These are phyloP conservation scores for Campoplex capitator DNA, from an alignment of 2,888 invertebrate species.

Conservation along the genomic window DNA sequence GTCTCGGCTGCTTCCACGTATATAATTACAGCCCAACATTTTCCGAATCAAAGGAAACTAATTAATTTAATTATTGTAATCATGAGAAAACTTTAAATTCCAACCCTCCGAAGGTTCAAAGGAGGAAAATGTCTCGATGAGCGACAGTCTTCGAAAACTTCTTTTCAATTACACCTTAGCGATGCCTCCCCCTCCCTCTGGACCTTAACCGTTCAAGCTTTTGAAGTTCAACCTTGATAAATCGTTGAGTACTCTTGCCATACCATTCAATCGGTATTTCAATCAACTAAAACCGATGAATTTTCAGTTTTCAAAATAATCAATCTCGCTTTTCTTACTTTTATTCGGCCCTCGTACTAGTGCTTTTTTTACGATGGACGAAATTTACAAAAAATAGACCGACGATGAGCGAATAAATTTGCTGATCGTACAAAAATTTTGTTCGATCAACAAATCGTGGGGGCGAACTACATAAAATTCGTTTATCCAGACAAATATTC, in stretches of 20 bases:
- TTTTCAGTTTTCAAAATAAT: no score
- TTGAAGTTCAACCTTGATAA: not conserved
- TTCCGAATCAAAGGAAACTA: conserved; percentile 20
- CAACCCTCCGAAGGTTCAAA: conserved; percentile 1
- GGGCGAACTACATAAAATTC: no score
- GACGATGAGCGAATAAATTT: no score
- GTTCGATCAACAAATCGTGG: no score
- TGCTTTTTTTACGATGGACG: no score
- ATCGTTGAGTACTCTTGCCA: no score
- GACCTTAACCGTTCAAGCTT: not conserved
- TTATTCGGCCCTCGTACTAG: no score
- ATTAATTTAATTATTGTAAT: conserved; percentile 37
- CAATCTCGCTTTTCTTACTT: no score
- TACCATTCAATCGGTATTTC: not conserved
- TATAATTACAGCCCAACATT: conserved; percentile 21
- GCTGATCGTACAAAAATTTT: no score
- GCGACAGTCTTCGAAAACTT: not conserved
- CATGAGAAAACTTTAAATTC: conserved; percentile 6
- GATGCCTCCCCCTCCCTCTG: not conserved
- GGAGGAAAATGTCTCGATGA: not conserved
- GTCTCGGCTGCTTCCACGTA: not conserved
- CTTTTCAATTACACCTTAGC: not conserved
- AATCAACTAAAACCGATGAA: not conserved
- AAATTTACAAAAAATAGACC: no score
- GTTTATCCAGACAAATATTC: no score